phyloP scores from a whole-genome alignment of 2,113 vertebrate species.

The Amia ocellicauda region DNA sequence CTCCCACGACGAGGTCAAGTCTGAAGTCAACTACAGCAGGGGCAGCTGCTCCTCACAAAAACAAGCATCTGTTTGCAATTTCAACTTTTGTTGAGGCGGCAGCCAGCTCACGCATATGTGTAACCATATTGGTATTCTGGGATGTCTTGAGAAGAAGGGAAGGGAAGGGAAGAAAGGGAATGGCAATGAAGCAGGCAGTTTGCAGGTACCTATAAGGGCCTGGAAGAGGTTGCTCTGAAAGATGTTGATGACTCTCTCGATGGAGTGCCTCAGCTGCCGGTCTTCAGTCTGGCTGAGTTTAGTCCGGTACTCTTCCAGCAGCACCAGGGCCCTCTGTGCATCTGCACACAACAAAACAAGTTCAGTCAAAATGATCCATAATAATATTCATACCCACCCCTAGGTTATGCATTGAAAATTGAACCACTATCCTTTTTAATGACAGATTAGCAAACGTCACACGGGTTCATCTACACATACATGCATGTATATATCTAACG shows the following conservation, averaged over 20 bases:
- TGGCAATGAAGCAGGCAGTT: background rate
- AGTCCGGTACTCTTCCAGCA: slow-evolving; percentile 89
- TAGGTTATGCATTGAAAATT: too few species aligned
- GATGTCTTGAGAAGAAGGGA: too few species aligned
- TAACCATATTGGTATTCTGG: background rate
- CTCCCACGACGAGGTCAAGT: background rate
- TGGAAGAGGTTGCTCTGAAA: slow-evolving; percentile 98
- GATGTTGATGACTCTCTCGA: slow-evolving; percentile 95
- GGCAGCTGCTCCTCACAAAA: background rate
- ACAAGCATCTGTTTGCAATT: background rate
- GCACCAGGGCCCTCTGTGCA: slow-evolving; percentile 84
- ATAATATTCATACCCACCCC: too few species aligned
- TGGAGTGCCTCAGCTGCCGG: slow-evolving; percentile 84
- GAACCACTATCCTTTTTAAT: too few species aligned
- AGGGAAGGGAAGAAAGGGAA: too few species aligned
- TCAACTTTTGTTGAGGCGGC: too few species aligned
- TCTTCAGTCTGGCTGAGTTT: slow-evolving; percentile 86
- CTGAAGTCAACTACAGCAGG: background rate
- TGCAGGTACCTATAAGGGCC: slow-evolving; percentile 82
- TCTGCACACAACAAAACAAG: slow-evolving; percentile 60
- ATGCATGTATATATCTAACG: too few species aligned
- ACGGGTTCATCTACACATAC: too few species aligned
- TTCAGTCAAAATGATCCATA: too few species aligned
- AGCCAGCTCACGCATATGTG: background rate
- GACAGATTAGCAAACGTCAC: too few species aligned